Evolutionary conservation across 2,113 vertebrate genomes (phyloP).

Genomic region (Chlorodrepanis virens): DNA sequence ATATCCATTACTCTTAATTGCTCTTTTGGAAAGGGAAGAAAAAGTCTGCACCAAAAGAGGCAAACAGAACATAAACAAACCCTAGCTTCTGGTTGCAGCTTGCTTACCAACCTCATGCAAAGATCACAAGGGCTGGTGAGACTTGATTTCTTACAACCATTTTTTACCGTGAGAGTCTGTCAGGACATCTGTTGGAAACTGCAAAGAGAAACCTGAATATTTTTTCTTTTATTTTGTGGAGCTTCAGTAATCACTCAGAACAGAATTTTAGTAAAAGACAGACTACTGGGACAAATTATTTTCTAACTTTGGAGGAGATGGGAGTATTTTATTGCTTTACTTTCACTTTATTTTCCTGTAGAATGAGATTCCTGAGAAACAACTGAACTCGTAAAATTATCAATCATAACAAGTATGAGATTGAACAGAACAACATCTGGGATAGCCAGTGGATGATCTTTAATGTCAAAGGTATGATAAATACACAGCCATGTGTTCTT

Average conservation of each 20-base stretch:
- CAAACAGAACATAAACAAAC: slow-evolving; percentile 29
- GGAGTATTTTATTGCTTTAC: background rate
- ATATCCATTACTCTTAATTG: slow-evolving; percentile 42
- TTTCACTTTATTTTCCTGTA: background rate
- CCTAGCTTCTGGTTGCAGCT: background rate
- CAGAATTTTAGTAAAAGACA: background rate
- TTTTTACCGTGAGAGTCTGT: background rate
- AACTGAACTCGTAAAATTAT: background rate
- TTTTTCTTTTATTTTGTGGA: background rate
- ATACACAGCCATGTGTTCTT: background rate
- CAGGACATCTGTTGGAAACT: background rate
- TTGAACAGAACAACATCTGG: background rate
- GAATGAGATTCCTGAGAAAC: background rate
- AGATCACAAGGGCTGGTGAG: background rate
- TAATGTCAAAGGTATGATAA: background rate
- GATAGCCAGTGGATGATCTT: background rate
- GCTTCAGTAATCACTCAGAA: background rate
- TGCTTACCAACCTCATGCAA: background rate
- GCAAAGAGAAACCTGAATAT: background rate
- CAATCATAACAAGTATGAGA: background rate
- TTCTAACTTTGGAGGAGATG: background rate
- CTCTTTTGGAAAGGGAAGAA: background rate
- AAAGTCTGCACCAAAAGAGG: slow-evolving; percentile 20
- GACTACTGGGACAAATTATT: background rate
- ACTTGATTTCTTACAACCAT: slow-evolving; percentile 1